Evolutionary conservation across 1,140 invertebrate species (phyloP), one percentile per base, ranked within the genome.

Genomic region (Gryllus bimaculatus): DNA sequence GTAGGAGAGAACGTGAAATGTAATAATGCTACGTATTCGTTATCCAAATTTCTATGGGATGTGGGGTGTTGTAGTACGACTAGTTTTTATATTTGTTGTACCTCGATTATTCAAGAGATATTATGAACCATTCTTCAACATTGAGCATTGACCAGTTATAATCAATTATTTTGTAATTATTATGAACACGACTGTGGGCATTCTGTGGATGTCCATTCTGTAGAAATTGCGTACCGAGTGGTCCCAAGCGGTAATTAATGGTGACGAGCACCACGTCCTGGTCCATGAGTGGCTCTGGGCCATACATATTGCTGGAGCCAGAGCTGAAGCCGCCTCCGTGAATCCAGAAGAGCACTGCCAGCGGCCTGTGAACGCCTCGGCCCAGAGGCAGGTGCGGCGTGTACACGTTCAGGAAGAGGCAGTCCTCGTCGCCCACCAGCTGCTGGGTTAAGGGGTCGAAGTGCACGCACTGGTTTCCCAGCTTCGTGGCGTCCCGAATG

Each of bases 341-440:
- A 18, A 66, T 66, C 10, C 18, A 66, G 54, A 66, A 66, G 54
- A 66, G 54, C 18, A 66, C 54, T 39, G 26, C 26, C 26, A 39
- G 26, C 10, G 54, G 54, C 10, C 54, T 10, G 54, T 10, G 10
- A 66, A 66, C 54, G 18, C 18, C 18, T 18, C 18, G 10, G 7
- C 18, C 10, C 10, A 18, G 18, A 66, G 54, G 54, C 18, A 66
- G 54, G 10, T 10, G 20, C 47, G 74, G 74, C 10, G 77, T 78
- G 77, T 78, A 78, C 8, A 78, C 77, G 48, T 49, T 78, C n/a
- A 78, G 21, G 7, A 49, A 78, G n/a, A 78, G 77, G 39, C 77
- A 78, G 18, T 78, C 48, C 20, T 78, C 77, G 48, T 78, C 48
- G 18, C 77, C 77, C 48, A 49, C 48, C 48, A 49, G 48, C 18